phyloP scores from a whole-genome alignment of 2,113 vertebrate genomes.

The Solea senegalensis region DNA sequence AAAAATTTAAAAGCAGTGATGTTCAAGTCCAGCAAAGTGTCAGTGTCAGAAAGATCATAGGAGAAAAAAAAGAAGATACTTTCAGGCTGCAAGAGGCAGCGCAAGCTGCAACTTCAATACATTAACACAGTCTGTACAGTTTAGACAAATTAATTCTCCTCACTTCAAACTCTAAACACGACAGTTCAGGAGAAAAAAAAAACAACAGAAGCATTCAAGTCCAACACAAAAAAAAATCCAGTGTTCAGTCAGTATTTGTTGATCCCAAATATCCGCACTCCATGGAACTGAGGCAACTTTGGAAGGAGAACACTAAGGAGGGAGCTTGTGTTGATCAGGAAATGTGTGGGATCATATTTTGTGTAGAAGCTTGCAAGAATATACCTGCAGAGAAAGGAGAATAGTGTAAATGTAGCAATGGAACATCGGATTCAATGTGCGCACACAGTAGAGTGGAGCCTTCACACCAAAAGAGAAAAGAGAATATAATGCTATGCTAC shows the following conservation, averaged over 20 bases:
- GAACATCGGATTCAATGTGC: not conserved
- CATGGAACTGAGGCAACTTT: constrained; percentile 94
- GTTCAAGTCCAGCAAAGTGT: constrained; percentile 18
- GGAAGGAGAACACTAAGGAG: constrained; percentile 91
- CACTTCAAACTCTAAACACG: constrained; percentile 23
- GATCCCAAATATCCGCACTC: constrained; percentile 93
- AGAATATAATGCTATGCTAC: too few species aligned
- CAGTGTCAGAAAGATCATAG: constrained; percentile 34
- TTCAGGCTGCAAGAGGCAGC: constrained; percentile 24
- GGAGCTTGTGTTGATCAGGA: constrained; percentile 90
- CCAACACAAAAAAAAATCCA: constrained; percentile 49
- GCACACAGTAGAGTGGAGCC: too few species aligned
- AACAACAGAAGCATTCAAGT: constrained; percentile 20
- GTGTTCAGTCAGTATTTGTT: constrained; percentile 86
- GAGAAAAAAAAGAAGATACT: constrained; percentile 17
- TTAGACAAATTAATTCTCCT: constrained; percentile 21
- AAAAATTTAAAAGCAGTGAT: constrained; percentile 4
- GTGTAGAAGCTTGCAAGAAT: constrained; percentile 96
- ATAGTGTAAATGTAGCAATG: not conserved
- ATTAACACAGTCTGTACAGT: constrained; percentile 40
- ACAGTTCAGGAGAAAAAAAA: constrained; percentile 22
- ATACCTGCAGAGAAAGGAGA: constrained; percentile 80
- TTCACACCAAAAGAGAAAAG: too few species aligned
- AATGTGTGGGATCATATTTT: constrained; percentile 91
- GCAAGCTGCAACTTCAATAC: constrained; percentile 23